Evolutionary conservation across 2,113 vertebrate genomes (phyloP).

Genomic region (Psilopogon haemacephalus): DNA sequence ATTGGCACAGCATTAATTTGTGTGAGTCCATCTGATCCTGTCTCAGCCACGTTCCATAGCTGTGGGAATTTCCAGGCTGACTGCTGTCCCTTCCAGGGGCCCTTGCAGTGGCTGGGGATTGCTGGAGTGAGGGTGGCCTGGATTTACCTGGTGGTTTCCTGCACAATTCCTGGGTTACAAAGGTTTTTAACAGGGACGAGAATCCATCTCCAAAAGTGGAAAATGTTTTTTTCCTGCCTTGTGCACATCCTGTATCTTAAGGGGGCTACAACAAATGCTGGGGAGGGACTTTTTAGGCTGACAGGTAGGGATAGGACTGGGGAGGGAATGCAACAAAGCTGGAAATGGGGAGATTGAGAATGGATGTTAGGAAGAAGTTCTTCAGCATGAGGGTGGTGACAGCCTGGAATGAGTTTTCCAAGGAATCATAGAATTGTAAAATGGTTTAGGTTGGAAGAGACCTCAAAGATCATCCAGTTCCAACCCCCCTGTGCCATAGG

Average conservation of each 20-base stretch:
- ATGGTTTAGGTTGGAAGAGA: too few relatives aligned
- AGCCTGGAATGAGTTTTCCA: too few relatives aligned
- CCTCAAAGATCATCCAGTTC: too few relatives aligned
- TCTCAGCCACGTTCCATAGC: background rate
- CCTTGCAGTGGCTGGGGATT: background rate
- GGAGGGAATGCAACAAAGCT: too few relatives aligned
- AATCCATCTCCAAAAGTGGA: background rate
- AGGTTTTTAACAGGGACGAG: background rate
- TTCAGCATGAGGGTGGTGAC: too few relatives aligned
- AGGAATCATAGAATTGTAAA: too few relatives aligned
- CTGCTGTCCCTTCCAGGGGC: background rate
- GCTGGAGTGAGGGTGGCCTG: background rate
- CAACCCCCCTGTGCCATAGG: too few relatives aligned
- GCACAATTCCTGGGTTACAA: background rate
- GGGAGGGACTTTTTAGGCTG: too few relatives aligned
- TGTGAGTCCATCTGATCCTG: background rate
- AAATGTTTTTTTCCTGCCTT: background rate
- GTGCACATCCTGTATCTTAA: background rate
- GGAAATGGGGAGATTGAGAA: too few relatives aligned
- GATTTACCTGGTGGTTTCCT: constrained; percentile 1
- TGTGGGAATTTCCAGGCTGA: constrained; percentile 24
- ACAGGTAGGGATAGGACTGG: too few relatives aligned
- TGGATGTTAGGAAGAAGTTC: too few relatives aligned
- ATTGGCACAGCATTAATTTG: constrained; percentile 6
- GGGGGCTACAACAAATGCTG: too few relatives aligned